phyloP scores from a whole-genome alignment of 2,888 invertebrate species.

The Portevinia maculata region DNA sequence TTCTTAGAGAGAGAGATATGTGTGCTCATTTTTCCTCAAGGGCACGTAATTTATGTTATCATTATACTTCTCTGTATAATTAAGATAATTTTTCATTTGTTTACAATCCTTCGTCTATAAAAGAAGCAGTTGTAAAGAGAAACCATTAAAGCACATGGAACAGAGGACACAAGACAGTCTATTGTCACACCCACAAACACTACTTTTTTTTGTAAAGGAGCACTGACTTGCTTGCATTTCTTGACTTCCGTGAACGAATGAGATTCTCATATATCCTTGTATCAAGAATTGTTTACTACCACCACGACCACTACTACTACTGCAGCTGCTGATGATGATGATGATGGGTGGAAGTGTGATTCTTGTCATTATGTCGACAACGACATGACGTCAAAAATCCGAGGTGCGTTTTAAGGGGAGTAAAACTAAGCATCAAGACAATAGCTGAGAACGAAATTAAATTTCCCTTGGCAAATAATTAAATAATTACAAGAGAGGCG shows the following conservation, averaged over 20 bases:
- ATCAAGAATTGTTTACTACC: slow-evolving; percentile 24
- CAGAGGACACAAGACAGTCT: slow-evolving; percentile 12
- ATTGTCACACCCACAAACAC: slow-evolving; percentile 33
- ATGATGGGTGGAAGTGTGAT: slow-evolving; percentile 35
- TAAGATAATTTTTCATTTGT: slow-evolving; percentile 72
- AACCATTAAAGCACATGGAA: slow-evolving; percentile 13
- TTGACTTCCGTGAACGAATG: slow-evolving; percentile 21
- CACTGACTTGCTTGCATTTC: slow-evolving; percentile 28
- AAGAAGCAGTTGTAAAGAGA: slow-evolving; percentile 9
- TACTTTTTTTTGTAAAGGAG: slow-evolving; percentile 16
- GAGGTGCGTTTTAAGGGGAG: not conserved
- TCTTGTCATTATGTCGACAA: slow-evolving; percentile 46
- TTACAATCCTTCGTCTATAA: slow-evolving; percentile 25
- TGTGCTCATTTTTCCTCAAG: slow-evolving; percentile 52
- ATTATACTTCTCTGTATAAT: slow-evolving; percentile 64
- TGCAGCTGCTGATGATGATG: not conserved
- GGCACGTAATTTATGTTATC: slow-evolving; percentile 70
- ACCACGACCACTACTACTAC: not conserved
- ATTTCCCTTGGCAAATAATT: slow-evolving; percentile 38
- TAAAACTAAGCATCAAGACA: slow-evolving; percentile 25
- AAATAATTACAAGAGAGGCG: slow-evolving; percentile 37
- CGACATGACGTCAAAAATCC: slow-evolving; percentile 19
- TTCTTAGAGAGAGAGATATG: slow-evolving; percentile 23
- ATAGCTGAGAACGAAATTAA: slow-evolving; percentile 37
- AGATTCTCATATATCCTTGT: slow-evolving; percentile 27